Conservation (phyloP, 2,888 invertebrate genomes). For the Brachypalpus laphriformis region DNA sequence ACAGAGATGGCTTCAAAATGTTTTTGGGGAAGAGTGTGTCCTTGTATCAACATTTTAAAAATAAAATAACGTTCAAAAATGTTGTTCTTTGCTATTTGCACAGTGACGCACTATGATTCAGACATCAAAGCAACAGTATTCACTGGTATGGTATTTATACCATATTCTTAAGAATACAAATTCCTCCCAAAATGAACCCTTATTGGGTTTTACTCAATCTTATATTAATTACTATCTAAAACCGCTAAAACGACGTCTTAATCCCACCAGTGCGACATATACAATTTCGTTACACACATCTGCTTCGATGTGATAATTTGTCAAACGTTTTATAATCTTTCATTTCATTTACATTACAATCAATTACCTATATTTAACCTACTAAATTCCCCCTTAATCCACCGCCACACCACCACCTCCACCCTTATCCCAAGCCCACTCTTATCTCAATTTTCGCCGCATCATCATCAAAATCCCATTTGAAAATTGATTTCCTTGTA, state of each 20-base stretch:
- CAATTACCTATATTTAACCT: slow-evolving; percentile 48
- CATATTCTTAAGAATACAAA: too few species aligned
- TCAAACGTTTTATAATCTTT: slow-evolving; percentile 52
- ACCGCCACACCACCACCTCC: neutral
- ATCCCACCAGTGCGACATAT: neutral
- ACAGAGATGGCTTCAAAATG: too few species aligned
- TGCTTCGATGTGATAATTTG: slow-evolving; percentile 46
- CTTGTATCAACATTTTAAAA: too few species aligned
- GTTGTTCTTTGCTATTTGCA: too few species aligned
- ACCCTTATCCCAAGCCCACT: slow-evolving; percentile 10
- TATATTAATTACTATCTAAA: slow-evolving; percentile 26
- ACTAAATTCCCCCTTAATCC: slow-evolving; percentile 32
- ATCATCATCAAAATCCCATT: slow-evolving; percentile 73
- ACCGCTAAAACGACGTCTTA: slow-evolving; percentile 22
- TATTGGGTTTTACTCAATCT: neutral
- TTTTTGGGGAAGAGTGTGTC: too few species aligned
- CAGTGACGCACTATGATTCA: too few species aligned
- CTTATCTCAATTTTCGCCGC: slow-evolving; percentile 71
- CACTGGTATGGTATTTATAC: too few species aligned
- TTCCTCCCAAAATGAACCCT: too few species aligned
- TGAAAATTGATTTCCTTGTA: slow-evolving; percentile 73
- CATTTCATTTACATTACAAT: slow-evolving; percentile 58
- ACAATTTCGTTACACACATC: slow-evolving; percentile 6
- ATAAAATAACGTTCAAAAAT: too few species aligned
- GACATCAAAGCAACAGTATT: too few species aligned